Base-by-base conservation (phyloP, 2,797 vertebrate genomes). In the Rhyacichthys aspro region DNA sequence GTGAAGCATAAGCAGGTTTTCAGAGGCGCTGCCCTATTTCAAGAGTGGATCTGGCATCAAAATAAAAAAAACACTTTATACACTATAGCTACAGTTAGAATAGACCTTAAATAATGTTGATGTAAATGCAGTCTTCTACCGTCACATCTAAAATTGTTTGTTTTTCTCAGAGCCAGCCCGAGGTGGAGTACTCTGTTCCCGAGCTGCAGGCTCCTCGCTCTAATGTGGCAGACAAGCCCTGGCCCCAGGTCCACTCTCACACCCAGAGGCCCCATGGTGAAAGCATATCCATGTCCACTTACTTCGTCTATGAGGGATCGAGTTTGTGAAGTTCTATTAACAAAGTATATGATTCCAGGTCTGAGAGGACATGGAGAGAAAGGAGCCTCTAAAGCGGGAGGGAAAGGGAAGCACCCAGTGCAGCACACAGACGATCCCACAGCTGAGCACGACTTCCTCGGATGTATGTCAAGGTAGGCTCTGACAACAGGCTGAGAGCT, bases 401-500 rank as follows among this genome's bases (percentile, higher is more conserved):
- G 80, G 58, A 91, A 91, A 78, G 90, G 90, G 41, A 95, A 92
- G 82, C 90, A 90, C 47, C 82, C 89, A 19, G 71, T 14, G 8
- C 91, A 90, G 50, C 88, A 90, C 55, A 12, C 86, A 1, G 94
- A 94, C 0, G 88, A 91, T 5, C 81, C 91, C 3, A 79, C 87
- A 1, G 86, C 91, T 0, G 96, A 98, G 75, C 96, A 95, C 0
- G 96, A 99, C 87, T 97, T 99, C 88, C 94, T 99, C 0, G 96
- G 95, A 65, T 99, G 97, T 91, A 96, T 99, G 96, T 95, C 97
- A 58, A 94, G 96, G 96, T 98, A 81, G 81, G 92, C 63, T 17
- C 9, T 5, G 19, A 28, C 23, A 28, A 28, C 23, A 28, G 7
- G 23, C 23, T 28, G 23, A 28, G 23, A 28, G 23, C 23, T 2